Conservation (phyloP, 2,888 invertebrate species). For the Eretmocerus hayati region DNA sequence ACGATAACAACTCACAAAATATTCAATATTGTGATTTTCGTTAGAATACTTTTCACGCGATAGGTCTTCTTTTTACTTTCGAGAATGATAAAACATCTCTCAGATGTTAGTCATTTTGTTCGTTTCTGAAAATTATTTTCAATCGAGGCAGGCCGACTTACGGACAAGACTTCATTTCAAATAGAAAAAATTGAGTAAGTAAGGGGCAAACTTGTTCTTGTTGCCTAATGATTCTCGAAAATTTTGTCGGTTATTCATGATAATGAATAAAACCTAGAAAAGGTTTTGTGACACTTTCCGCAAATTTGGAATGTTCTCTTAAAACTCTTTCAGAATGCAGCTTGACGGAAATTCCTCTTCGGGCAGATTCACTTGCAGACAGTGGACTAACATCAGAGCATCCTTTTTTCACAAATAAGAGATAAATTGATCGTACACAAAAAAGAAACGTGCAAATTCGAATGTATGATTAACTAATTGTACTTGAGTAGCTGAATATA, state of each 20-base stretch:
- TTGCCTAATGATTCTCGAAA: too few species aligned
- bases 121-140: slow-evolving; percentile 19
- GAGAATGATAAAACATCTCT: slow-evolving; percentile 16
- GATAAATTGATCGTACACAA: too few species aligned
- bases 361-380: too few species aligned
- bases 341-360: too few species aligned
- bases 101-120: slow-evolving; percentile 14
- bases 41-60: slow-evolving; percentile 29
- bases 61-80: too few species aligned
- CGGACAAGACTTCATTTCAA: slow-evolving; percentile 15
- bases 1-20: slow-evolving; percentile 32
- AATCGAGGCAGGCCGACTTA: slow-evolving; percentile 22
- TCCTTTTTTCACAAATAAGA: too few species aligned
- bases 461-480: too few species aligned
- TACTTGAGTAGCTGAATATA: too few species aligned
- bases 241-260: slow-evolving; percentile 24
- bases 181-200: slow-evolving; percentile 5
- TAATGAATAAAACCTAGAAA: slow-evolving; percentile 13
- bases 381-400: too few species aligned
- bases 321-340: too few species aligned
- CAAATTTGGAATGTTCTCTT: too few species aligned
- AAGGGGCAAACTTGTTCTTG: slow-evolving; percentile 1
- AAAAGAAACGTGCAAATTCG: too few species aligned
- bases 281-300: slow-evolving; percentile 21
- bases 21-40: slow-evolving; percentile 28